phyloP scores from a whole-genome alignment of 2,113 vertebrate genomes.

The Rhinoptilus africanus region DNA sequence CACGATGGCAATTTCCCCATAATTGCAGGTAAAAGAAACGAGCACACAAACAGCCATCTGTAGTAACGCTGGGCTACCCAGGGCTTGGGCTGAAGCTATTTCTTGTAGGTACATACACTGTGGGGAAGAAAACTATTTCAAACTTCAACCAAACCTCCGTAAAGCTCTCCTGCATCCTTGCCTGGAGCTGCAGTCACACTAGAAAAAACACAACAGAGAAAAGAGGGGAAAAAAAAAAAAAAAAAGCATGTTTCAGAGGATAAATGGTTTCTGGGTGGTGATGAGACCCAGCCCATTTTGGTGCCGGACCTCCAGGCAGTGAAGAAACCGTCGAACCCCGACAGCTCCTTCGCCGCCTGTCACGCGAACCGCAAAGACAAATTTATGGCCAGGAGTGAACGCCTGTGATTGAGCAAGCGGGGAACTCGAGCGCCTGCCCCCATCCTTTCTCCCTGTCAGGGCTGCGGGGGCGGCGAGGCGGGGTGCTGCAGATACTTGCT shows the following conservation, averaged over 20 bases:
- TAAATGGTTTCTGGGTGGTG: not conserved
- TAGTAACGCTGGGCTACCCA: not conserved
- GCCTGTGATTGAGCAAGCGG: not conserved
- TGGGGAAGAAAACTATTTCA: not conserved
- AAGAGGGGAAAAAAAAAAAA: too few species aligned
- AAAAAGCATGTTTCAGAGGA: not conserved
- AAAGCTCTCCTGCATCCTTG: not conserved
- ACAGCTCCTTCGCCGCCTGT: not conserved
- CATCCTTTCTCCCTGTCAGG: not conserved
- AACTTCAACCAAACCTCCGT: not conserved
- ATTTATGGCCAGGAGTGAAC: not conserved
- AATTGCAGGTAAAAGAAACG: slow-evolving; percentile 40
- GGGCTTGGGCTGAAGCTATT: not conserved
- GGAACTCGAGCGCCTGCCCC: not conserved
- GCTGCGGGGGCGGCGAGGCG: not conserved
- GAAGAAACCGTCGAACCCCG: rapidly evolving
- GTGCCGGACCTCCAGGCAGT: not conserved
- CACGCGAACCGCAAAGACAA: not conserved
- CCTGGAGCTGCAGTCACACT: not conserved
- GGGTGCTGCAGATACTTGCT: not conserved
- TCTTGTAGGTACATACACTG: slow-evolving; percentile 2
- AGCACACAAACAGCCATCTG: slow-evolving; percentile 37
- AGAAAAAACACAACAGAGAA: not conserved
- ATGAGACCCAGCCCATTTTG: not conserved
- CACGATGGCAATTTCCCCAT: slow-evolving; percentile 25